Base-by-base conservation (phyloP, 2,888 invertebrate species). In the Caenorhabditis zanzibari region DNA sequence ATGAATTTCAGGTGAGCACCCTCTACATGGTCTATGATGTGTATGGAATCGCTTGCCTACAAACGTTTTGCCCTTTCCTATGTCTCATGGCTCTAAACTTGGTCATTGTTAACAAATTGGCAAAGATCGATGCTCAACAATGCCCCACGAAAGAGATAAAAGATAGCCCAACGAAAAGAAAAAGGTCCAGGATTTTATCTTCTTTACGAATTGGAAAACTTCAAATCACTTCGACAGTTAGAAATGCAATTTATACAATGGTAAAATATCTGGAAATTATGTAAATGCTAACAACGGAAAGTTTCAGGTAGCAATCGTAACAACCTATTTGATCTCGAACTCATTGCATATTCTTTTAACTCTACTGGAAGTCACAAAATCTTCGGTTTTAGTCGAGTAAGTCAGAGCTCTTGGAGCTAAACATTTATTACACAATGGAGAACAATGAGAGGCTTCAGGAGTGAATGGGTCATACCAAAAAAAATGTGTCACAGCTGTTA, bases 191-290 rank as follows among this genome's bases (percentile, higher is more conserved):
- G 26, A 75, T 86, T 1, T 41, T 87, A 10, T 79, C 86, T 9
- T 85, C 87, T 7, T 26, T 86, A 12, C 58, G 79, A 12, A 73
- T 86, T 19, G 47, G 69, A 12, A 81, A 84, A 63, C 52, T 88
- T 49, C 79, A 66, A 22, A 49, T 66, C 12, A 66, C 88, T n/a
- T 71, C 82, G 5, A 74, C 76, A 41, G 86, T 88, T 12, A 56
- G 87, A 24, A 87, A 90, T 54, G 90, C 90, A 4, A 88, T 90
- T 24, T 85, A 86, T 58, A 89, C 90, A 35, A 91, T 91, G 85
- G 86, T 85, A 26, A 76, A 71, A 16, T 0, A 47, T 5, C 35
- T 3, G n/a, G 52, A 61, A 16, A 56, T 38, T 10, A 10, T n/a
- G 4, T 35, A 6, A 47, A 76, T 32, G 12, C 32, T 32, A 61